These are phyloP conservation scores for Chorisops tibialis DNA, from an alignment of 2,888 invertebrate species.

Conservation along the genomic window DNA sequence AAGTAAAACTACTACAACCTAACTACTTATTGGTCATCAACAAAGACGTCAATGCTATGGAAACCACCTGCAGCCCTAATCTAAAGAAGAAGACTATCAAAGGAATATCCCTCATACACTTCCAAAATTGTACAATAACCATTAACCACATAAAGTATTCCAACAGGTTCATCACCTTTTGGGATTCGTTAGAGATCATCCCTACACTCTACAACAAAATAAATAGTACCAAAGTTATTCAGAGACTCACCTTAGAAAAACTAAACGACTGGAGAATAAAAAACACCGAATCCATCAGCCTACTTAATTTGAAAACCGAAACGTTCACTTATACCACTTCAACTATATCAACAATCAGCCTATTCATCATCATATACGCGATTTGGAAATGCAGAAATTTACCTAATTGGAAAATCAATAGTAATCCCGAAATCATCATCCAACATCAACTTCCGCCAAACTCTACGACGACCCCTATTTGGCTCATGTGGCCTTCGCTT, in stretches of 20 bases:
- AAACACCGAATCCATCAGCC: not conserved
- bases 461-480: too few species aligned
- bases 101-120: not conserved
- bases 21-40: not conserved
- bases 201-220: slow-evolving; percentile 3
- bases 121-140: not conserved
- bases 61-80: not conserved
- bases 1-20: not conserved
- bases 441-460: too few species aligned
- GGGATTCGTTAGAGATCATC: not conserved
- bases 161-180: not conserved
- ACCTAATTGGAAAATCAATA: too few species aligned
- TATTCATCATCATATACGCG: too few species aligned
- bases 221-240: not conserved
- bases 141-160: not conserved
- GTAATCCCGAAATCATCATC: too few species aligned
- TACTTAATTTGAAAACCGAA: too few species aligned
- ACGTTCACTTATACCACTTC: too few species aligned
- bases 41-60: not conserved
- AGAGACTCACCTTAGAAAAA: not conserved
- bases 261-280: not conserved
- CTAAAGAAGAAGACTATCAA: not conserved
- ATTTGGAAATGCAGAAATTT: too few species aligned
- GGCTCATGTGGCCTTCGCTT: too few species aligned
- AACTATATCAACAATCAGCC: too few species aligned